A percentile compares a stretch with the other conserved stretches of the same genome.
Evolutionary conservation across 2,888 invertebrate species (phyloP).

Genomic region (Nomada ruficornis): DNA sequence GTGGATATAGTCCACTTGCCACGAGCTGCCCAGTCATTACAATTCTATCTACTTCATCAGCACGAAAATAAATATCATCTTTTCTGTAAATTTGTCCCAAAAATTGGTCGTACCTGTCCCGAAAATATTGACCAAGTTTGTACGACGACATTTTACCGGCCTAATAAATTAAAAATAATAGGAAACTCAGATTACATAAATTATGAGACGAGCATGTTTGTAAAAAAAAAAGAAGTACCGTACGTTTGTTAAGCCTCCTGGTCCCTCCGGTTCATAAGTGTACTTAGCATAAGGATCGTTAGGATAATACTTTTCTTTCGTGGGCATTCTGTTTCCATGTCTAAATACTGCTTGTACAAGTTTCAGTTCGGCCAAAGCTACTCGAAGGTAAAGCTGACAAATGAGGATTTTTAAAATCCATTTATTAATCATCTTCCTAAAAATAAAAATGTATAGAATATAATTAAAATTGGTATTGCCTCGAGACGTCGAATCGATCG

Average conservation of each 20-base stretch:
- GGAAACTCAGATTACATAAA: neutral
- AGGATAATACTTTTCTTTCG: slow-evolving; percentile 27
- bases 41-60: slow-evolving; percentile 86
- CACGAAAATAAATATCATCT: slow-evolving; percentile 36
- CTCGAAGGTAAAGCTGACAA: slow-evolving; percentile 9
- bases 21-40: slow-evolving; percentile 89
- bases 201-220: neutral
- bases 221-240: neutral
- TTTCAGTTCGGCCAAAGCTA: slow-evolving; percentile 36
- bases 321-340: slow-evolving; percentile 60
- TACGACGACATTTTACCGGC: slow-evolving; percentile 38
- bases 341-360: slow-evolving; percentile 57
- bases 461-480: too few species aligned
- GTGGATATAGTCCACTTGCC: slow-evolving; percentile 88
- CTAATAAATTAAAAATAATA: slow-evolving; percentile 7
- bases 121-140: slow-evolving; percentile 45
- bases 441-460: neutral
- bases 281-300: slow-evolving; percentile 52
- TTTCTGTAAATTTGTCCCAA: slow-evolving; percentile 35
- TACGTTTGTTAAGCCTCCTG: slow-evolving; percentile 53
- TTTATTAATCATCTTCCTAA: neutral
- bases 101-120: slow-evolving; percentile 35
- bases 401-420: slow-evolving; percentile 14
- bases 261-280: slow-evolving; percentile 51
- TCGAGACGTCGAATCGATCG: too few species aligned